Evolutionary conservation across 2,888 invertebrate genomes (phyloP).

Genomic region (Theretra japonica): DNA sequence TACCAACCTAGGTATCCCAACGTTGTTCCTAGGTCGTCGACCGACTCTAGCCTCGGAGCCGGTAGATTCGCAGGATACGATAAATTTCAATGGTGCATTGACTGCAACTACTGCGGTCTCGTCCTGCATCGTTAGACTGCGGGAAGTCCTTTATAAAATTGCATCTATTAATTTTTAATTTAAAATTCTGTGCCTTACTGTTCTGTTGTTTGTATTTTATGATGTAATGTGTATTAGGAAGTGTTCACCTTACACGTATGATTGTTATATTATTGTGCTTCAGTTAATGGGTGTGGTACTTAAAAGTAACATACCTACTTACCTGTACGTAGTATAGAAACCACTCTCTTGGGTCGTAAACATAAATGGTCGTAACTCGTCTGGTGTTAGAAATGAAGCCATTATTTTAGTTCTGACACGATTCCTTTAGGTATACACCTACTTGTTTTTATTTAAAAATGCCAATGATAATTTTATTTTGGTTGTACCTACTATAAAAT

Average conservation of each 20-base stretch:
- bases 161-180: conserved; percentile 35
- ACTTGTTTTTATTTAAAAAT: background rate
- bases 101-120: conserved; percentile 63
- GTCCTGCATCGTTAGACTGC: conserved; percentile 55
- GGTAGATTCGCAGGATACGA: conserved; percentile 81
- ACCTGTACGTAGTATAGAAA: background rate
- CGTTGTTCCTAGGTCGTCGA: conserved; percentile 75
- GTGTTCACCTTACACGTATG: too few relatives aligned
- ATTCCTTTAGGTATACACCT: background rate
- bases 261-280: too few relatives aligned
- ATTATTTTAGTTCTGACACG: background rate
- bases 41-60: conserved; percentile 69
- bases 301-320: background rate
- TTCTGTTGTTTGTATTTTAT: background rate
- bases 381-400: conserved; percentile 12
- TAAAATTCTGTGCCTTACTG: conserved; percentile 28
- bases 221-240: too few relatives aligned
- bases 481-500: background rate
- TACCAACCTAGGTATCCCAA: conserved; percentile 70
- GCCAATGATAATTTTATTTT: background rate
- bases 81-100: conserved; percentile 83
- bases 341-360: background rate
- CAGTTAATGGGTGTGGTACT: too few relatives aligned
- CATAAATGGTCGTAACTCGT: background rate
- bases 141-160: conserved; percentile 50